Conservation (phyloP, 2,113 vertebrate species). For the Spermophilus dauricus region DNA sequence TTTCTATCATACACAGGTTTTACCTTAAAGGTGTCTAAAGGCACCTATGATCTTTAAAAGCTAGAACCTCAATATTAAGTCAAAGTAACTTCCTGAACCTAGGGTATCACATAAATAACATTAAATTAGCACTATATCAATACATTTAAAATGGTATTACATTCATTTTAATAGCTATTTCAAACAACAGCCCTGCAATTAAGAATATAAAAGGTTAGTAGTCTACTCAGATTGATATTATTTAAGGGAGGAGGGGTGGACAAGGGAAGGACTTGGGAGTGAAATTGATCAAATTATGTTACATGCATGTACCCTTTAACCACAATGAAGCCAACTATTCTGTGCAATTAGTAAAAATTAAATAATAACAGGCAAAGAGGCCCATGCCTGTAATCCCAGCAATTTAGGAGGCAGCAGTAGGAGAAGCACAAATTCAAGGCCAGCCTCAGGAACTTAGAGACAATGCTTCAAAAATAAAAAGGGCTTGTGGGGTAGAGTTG, state of each 20-base stretch:
- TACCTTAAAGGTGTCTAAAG: conserved; percentile 10
- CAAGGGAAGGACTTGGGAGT: not conserved
- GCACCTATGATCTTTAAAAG: not conserved
- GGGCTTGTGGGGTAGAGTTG: no score
- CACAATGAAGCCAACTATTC: no score
- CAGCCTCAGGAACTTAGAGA: no score
- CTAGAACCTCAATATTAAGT: conserved; percentile 16
- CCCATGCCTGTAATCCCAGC: no score
- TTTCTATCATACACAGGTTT: not conserved
- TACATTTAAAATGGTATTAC: conserved; percentile 30
- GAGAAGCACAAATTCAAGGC: no score
- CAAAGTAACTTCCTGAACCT: conserved; percentile 23
- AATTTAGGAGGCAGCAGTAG: no score
- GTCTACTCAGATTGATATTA: not conserved
- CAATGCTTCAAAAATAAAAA: no score
- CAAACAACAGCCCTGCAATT: not conserved
- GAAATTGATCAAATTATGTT: not conserved
- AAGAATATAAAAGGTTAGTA: not conserved
- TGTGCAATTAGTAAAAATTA: no score
- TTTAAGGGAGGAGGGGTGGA: not conserved
- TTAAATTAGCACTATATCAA: conserved; percentile 3
- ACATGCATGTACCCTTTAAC: no score
- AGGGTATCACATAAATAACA: not conserved
- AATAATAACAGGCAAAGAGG: no score
- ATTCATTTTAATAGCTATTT: conserved; percentile 28